Base-by-base conservation (phyloP, 2,888 invertebrate genomes). In the Ectemnius lituratus region DNA sequence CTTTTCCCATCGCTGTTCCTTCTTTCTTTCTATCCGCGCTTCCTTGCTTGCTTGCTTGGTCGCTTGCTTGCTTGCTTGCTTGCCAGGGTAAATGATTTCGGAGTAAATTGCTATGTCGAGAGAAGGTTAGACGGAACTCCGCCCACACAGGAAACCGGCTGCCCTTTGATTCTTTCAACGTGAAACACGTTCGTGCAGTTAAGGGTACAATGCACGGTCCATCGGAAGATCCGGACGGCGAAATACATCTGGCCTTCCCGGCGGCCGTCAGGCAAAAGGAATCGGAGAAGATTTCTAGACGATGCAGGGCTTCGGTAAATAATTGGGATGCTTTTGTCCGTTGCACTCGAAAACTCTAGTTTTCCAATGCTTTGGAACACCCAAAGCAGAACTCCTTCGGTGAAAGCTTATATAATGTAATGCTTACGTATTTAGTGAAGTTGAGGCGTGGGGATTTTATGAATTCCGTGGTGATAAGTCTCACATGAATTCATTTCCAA, bases 1-100 rank as follows among this genome's bases (percentile, higher is more conserved):
- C 28, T 11, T 0, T 46, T 13, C 23, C 20, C 20, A 23, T 18
- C 13, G 49, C 2, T 20, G 16, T 13, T n/a, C 52, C 5, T 58
- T 65, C 63, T 64, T 49, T 62, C 69, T 72, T 49, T 70, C 75
- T 65, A 68, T 68, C 76, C 61, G 66, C 70, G 75, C 65, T 52
- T 64, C 59, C 28, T 8, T 37, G 20, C 20, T 20, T 20, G 20
- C 28, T 3, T 37, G 28, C 5, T 20, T 20, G 20, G 2, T 3
- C 3, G 28, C 5, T 2, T 37, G 28, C 28, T 8, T 8, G 28
- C 5, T 37, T 37, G 28, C 28, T 37, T 37, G 37, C 37, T 37
- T 67, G 59, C 73, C 57, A 70, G 75, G 70, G 85, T 84, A 86
- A 86, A 85, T 86, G 84, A 86, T 86, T 86, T 84, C 79, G 52